Percentiles rank a stretch among this genome's conserved stretches.
phyloP scores from a whole-genome alignment of 2,797 vertebrate species.

The Lagocephalus sceleratus region DNA sequence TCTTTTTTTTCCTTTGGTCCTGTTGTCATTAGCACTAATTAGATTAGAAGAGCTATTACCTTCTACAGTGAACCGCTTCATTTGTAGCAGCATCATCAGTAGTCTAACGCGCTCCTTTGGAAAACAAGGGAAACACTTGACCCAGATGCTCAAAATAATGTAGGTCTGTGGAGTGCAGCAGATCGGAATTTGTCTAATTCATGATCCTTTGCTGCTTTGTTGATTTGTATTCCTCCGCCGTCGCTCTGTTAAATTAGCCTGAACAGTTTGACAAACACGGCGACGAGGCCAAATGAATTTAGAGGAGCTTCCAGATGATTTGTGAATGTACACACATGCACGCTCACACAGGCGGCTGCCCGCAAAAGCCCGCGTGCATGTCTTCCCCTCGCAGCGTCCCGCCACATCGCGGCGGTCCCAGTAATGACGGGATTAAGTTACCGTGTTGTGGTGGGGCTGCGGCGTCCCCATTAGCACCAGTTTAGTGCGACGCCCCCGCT shows the following conservation, averaged over 20 bases:
- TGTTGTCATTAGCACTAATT: too few species aligned
- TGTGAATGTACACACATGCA: slow-evolving; percentile 26
- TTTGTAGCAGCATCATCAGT: slow-evolving; percentile 1
- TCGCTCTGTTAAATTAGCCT: slow-evolving; percentile 59
- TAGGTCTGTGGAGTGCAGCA: slow-evolving; percentile 30
- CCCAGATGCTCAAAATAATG: slow-evolving; percentile 22
- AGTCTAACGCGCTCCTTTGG: slow-evolving; percentile 9
- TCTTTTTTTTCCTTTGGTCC: too few species aligned
- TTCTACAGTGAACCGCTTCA: background rate
- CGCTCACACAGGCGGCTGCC: background rate
- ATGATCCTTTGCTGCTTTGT: slow-evolving; percentile 36
- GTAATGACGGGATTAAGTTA: slow-evolving; percentile 60
- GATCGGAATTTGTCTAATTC: slow-evolving; percentile 38
- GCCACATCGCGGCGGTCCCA: slow-evolving; percentile 37
- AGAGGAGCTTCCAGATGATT: slow-evolving; percentile 51
- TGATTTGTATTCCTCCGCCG: slow-evolving; percentile 41
- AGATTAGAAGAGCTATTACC: too few species aligned
- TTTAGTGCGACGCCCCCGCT: slow-evolving; percentile 62
- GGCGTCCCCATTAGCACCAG: slow-evolving; percentile 61
- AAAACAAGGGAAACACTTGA: slow-evolving; percentile 15
- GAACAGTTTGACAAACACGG: slow-evolving; percentile 59
- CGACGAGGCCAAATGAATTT: slow-evolving; percentile 48
- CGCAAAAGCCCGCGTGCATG: slow-evolving; percentile 14
- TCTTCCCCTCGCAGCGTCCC: slow-evolving; percentile 14
- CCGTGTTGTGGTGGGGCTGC: slow-evolving; percentile 44